These are phyloP conservation scores for Hyles vespertilio DNA, from an alignment of 1,140 invertebrate species.

Conservation along the genomic window DNA sequence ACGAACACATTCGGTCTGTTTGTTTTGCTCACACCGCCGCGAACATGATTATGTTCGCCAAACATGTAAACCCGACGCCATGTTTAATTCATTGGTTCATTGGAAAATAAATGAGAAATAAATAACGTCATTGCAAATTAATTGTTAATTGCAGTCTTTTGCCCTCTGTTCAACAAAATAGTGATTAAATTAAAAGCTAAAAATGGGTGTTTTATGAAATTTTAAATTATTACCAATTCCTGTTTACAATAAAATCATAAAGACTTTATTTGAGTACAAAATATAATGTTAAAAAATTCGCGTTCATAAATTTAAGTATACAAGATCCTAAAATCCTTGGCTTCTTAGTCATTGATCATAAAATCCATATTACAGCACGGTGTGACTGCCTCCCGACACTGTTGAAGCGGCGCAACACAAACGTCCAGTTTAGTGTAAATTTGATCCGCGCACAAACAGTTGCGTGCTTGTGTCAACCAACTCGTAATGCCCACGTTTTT, in stretches of 20 bases:
- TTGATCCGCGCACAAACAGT: background rate
- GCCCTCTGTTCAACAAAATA: no score
- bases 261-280: no score
- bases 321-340: background rate
- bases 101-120: no score
- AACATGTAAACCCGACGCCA: background rate
- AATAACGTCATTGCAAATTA: background rate
- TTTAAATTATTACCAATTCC: no score
- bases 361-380: background rate
- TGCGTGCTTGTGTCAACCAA: background rate
- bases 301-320: no score
- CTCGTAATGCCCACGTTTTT: no score
- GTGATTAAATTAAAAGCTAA: no score
- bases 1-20: background rate
- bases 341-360: no score
- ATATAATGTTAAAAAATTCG: no score
- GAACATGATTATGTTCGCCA: conserved; percentile 2
- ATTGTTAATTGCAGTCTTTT: background rate
- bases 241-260: no score
- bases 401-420: background rate
- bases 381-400: background rate
- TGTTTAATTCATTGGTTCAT: no score
- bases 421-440: conserved; percentile 5
- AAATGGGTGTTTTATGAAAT: no score
- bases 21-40: background rate